phyloP scores from a whole-genome alignment of 1,140 invertebrate species.

The Leguminivora glycinivorella region DNA sequence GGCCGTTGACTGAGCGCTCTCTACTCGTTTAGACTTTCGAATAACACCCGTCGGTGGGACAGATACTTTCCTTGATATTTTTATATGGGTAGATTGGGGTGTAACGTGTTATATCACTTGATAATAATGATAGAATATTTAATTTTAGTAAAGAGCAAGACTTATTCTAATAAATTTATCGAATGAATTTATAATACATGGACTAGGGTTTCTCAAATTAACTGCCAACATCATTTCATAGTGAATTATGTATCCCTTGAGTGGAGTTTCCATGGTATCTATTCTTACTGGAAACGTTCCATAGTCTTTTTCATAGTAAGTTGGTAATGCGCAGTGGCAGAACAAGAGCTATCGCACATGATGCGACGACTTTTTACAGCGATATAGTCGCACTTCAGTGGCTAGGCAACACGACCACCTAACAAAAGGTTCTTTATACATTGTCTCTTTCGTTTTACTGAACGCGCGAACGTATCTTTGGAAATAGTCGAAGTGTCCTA shows the following conservation, averaged over 20 bases:
- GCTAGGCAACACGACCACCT: neutral
- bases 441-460: neutral
- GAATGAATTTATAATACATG: slow-evolving; percentile 39
- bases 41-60: slow-evolving; percentile 17
- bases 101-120: slow-evolving; percentile 45
- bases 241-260: neutral
- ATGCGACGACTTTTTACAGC: neutral
- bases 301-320: neutral
- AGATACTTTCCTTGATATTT: slow-evolving; percentile 55
- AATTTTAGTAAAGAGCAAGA: slow-evolving; percentile 55
- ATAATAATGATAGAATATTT: slow-evolving; percentile 53
- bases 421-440: too few relatives aligned
- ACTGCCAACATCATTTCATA: slow-evolving; percentile 43
- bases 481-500: neutral
- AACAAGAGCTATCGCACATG: neutral
- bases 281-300: neutral
- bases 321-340: neutral
- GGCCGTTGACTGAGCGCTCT: slow-evolving; percentile 9
- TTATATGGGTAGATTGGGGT: slow-evolving; percentile 47
- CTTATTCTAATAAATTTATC: slow-evolving; percentile 57
- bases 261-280: neutral
- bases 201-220: slow-evolving; percentile 49
- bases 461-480: neutral
- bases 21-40: slow-evolving; percentile 20
- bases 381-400: neutral